Evolutionary conservation across 2,888 invertebrate genomes (phyloP).

Genomic region (Catonia carolina): DNA sequence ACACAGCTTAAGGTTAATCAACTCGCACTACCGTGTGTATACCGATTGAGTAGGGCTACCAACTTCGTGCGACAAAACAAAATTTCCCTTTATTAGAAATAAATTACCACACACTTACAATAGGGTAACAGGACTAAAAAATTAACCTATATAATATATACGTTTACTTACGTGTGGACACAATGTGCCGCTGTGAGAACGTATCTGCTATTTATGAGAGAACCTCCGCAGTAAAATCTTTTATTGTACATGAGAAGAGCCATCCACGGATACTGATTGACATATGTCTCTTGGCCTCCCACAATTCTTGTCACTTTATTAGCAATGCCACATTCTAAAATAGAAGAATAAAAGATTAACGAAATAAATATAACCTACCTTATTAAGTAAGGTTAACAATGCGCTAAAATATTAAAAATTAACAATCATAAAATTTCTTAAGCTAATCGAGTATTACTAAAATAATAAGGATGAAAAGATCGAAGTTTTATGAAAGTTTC

Average conservation of each 20-base stretch:
- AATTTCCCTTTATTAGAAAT: no score
- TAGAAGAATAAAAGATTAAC: no score
- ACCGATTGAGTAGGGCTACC: no score
- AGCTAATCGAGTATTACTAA: no score
- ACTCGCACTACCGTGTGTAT: no score
- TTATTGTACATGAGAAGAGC: conserved; percentile 80
- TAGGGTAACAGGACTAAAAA: no score
- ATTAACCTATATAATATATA: no score
- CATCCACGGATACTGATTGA: conserved; percentile 83
- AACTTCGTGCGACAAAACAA: no score
- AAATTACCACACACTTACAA: no score
- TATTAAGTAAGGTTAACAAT: not conserved
- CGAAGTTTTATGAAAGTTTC: no score
- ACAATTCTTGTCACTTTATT: conserved; percentile 84
- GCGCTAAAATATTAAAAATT: not conserved
- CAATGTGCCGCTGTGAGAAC: conserved; percentile 85
- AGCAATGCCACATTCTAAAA: conserved; percentile 69
- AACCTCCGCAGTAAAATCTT: conserved; percentile 82
- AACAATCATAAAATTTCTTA: not conserved
- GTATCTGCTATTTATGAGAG: conserved; percentile 73
- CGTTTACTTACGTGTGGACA: conserved; percentile 63
- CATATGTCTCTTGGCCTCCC: conserved; percentile 71
- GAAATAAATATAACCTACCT: not conserved
- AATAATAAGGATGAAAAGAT: no score
- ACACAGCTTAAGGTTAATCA: no score